These are phyloP conservation scores for Taphrorychus bicolor DNA, from an alignment of 2,888 invertebrate species.

Conservation along the genomic window DNA sequence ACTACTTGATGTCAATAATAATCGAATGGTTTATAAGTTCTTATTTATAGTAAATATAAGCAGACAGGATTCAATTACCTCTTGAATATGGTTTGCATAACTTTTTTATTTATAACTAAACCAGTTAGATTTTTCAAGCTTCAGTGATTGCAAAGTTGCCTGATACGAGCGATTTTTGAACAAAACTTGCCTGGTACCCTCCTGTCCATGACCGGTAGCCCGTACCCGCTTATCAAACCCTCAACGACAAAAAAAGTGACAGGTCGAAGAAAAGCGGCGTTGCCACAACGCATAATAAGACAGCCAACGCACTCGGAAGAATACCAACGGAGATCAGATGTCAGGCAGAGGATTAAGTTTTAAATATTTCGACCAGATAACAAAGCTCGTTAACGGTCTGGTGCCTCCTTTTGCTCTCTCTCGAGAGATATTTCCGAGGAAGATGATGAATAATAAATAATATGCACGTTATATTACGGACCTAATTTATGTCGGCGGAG, in stretches of 20 bases:
- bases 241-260: conserved; percentile 29
- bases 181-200: background rate
- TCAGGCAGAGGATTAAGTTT: conserved; percentile 52
- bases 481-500: conserved; percentile 10
- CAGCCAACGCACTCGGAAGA: conserved; percentile 3
- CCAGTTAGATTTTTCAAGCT: too few relatives aligned
- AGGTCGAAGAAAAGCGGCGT: conserved; percentile 32
- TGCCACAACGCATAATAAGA: conserved; percentile 28
- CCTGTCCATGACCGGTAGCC: conserved; percentile 35
- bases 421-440: conserved; percentile 9
- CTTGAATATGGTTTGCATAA: too few relatives aligned
- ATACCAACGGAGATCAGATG: conserved; percentile 46
- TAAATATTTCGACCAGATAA: conserved; percentile 45
- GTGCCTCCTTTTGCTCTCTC: conserved; percentile 34
- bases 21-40: too few relatives aligned
- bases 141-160: too few relatives aligned
- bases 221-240: conserved; percentile 21
- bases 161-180: too few relatives aligned
- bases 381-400: conserved; percentile 38
- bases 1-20: too few relatives aligned
- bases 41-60: too few relatives aligned
- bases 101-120: too few relatives aligned
- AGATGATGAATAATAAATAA: conserved; percentile 15
- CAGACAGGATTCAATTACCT: too few relatives aligned
- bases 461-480: conserved; percentile 17